Evolutionary conservation across 2,113 vertebrate species (phyloP).

Genomic region (Oceanodroma tethys): DNA sequence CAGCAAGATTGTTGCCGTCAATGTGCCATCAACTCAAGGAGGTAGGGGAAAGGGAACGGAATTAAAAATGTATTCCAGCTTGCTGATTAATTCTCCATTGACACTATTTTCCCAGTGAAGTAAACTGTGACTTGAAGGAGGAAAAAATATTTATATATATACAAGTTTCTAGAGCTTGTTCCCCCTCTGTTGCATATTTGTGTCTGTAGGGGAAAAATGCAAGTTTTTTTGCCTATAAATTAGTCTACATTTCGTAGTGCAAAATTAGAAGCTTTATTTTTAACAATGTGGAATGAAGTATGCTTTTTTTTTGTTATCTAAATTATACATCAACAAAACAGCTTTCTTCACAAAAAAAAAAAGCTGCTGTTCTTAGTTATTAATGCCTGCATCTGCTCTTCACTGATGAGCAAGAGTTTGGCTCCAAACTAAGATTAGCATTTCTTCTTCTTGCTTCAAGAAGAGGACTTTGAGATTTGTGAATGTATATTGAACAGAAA

Average conservation of each 20-base stretch:
- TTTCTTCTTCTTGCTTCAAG: not conserved
- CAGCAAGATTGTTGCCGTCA: slow-evolving; percentile 99
- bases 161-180: not conserved
- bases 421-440: not conserved
- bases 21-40: slow-evolving; percentile 97
- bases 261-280: slow-evolving; percentile 43
- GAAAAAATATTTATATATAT: not conserved
- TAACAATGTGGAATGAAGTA: slow-evolving; percentile 21
- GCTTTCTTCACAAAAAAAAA: not conserved
- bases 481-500: not conserved
- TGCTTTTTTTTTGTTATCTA: not conserved
- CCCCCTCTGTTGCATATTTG: not conserved
- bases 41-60: slow-evolving; percentile 78
- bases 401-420: not conserved
- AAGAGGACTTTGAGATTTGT: not conserved
- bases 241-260: slow-evolving; percentile 43
- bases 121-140: not conserved
- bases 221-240: slow-evolving; percentile 41
- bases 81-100: slow-evolving; percentile 59
- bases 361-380: not conserved
- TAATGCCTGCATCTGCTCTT: not conserved
- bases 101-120: slow-evolving; percentile 22
- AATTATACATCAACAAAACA: not conserved
- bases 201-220: not conserved
- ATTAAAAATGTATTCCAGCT: slow-evolving; percentile 44